These are phyloP conservation scores for Cosmorhoe ocellata DNA, from an alignment of 2,888 invertebrate genomes.

Conservation along the genomic window DNA sequence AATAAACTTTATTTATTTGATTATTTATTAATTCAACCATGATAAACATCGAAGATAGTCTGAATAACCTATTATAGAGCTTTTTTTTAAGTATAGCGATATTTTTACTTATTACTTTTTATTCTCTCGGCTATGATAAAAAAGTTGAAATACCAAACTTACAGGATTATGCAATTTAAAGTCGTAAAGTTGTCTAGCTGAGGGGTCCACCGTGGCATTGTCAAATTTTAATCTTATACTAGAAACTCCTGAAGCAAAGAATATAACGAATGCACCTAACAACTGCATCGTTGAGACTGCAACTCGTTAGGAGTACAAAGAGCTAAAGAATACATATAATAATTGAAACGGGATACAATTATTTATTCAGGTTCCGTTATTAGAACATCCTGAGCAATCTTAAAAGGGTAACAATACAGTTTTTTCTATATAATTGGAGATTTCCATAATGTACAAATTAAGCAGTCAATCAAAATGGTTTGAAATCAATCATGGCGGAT, in stretches of 20 bases:
- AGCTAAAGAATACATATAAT: not conserved
- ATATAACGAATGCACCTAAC: slow-evolving; percentile 9
- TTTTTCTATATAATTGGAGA: too few relatives aligned
- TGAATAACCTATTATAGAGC: too few relatives aligned
- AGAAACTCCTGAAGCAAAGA: slow-evolving; percentile 6
- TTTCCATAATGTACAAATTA: too few relatives aligned
- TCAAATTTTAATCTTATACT: slow-evolving; percentile 22
- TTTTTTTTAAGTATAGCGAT: too few relatives aligned
- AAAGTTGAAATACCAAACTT: slow-evolving; percentile 25
- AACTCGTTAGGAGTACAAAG: not conserved
- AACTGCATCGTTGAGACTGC: slow-evolving; percentile 17
- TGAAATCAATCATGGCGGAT: too few relatives aligned
- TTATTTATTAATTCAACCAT: too few relatives aligned
- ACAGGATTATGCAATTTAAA: slow-evolving; percentile 50
- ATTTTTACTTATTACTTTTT: too few relatives aligned
- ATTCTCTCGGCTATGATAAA: too few relatives aligned
- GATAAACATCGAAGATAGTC: too few relatives aligned
- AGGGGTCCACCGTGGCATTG: slow-evolving; percentile 52
- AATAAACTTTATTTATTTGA: too few relatives aligned
- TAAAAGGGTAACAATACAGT: not conserved
- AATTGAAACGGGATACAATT: slow-evolving; percentile 2
- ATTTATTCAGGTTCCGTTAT: not conserved
- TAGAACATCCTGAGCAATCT: not conserved
- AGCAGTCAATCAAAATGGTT: too few relatives aligned
- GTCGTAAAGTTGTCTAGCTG: slow-evolving; percentile 28